phyloP scores from a whole-genome alignment of 2,797 vertebrate species.

The Naso thynnoides region DNA sequence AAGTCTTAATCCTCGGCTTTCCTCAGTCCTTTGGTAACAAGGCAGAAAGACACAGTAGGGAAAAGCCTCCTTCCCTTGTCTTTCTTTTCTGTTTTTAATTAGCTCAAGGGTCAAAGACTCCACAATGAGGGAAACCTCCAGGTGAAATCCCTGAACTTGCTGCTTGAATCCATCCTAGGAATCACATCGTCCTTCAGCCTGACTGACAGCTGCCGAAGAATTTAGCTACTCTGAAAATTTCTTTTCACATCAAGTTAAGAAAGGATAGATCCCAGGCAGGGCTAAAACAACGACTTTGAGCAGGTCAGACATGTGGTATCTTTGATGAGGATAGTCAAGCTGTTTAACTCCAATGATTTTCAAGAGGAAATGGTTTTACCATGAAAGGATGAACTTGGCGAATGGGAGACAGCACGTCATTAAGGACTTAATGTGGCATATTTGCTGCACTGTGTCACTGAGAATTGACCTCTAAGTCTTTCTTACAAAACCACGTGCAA shows the following conservation, averaged over 20 bases:
- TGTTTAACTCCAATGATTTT: constrained; percentile 19
- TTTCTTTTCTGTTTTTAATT: constrained; percentile 55
- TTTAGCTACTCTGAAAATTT: constrained; percentile 6
- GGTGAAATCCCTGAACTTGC: constrained; percentile 31
- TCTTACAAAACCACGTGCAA: constrained; percentile 32
- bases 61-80: constrained; percentile 42
- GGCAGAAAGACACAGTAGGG: constrained; percentile 16
- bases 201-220: constrained; percentile 37
- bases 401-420: constrained; percentile 25
- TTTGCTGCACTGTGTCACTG: constrained; percentile 45
- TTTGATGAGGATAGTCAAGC: constrained; percentile 20
- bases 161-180: constrained; percentile 42
- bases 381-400: constrained; percentile 33
- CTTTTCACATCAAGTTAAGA: constrained; percentile 18
- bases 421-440: constrained; percentile 35
- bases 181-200: constrained; percentile 38
- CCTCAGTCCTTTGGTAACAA: constrained; percentile 28
- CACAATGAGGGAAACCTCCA: constrained; percentile 30
- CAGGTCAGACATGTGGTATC: background rate
- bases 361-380: constrained; percentile 24
- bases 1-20: constrained; percentile 47
- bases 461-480: constrained; percentile 46
- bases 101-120: constrained; percentile 47
- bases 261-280: background rate
- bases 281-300: background rate